Percentiles rank a stretch among this genome's conserved stretches.
phyloP scores from a whole-genome alignment of 30 jellyfish, hydroid and myxozoan species.

The Aurelia coerulea region DNA sequence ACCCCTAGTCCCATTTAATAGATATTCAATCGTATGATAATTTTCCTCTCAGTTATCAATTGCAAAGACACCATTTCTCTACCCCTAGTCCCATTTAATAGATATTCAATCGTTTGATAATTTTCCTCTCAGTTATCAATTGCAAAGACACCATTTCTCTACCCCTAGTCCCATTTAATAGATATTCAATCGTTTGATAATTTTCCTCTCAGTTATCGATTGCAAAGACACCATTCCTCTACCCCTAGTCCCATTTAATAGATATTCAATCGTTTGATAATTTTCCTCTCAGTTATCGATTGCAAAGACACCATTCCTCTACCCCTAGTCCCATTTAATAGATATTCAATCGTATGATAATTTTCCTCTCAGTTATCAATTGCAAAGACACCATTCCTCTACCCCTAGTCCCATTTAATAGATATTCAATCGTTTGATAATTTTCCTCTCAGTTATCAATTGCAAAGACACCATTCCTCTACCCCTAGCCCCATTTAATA shows the following conservation, averaged over 20 bases:
- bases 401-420: too few species aligned
- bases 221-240: background rate
- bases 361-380: background rate
- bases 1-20: too few species aligned
- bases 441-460: slow-evolving; percentile 52
- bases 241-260: too few species aligned
- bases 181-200: background rate
- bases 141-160: background rate
- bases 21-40: background rate
- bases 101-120: background rate
- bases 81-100: too few species aligned
- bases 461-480: background rate
- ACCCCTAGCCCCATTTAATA: too few species aligned
- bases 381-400: slow-evolving; percentile 2
- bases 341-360: background rate
- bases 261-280: background rate
- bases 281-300: slow-evolving; percentile 51
- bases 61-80: background rate
- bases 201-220: slow-evolving; percentile 51
- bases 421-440: background rate
- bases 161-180: too few species aligned
- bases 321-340: too few species aligned
- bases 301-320: background rate
- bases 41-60: slow-evolving; percentile 52
- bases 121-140: background rate